phyloP scores from a whole-genome alignment of 1,140 invertebrate genomes.

The Drosophila mauritiana region DNA sequence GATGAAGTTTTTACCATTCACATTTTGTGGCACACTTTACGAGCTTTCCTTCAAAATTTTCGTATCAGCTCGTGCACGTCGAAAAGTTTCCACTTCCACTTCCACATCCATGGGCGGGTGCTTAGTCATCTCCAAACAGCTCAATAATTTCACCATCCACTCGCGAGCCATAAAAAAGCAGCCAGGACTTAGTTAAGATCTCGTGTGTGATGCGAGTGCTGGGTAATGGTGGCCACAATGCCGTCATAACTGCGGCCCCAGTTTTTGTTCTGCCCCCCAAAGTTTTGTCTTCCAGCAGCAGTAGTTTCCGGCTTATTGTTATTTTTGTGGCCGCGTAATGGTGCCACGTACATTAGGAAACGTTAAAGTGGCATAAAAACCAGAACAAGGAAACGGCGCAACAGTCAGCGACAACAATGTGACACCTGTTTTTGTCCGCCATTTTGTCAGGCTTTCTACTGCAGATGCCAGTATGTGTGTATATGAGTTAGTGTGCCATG shows the following conservation, averaged over 20 bases:
- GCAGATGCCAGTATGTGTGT: slow-evolving; percentile 9
- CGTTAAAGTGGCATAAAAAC: slow-evolving; percentile 79
- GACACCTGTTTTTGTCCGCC: slow-evolving; percentile 73
- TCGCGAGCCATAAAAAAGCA: slow-evolving; percentile 33
- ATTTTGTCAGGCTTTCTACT: slow-evolving; percentile 41
- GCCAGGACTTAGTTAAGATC: slow-evolving; percentile 54
- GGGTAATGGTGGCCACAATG: slow-evolving; percentile 41
- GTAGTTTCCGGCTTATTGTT: slow-evolving; percentile 32
- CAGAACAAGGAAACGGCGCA: slow-evolving; percentile 45
- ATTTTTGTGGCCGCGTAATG: slow-evolving; percentile 62
- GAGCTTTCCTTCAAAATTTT: slow-evolving; percentile 13
- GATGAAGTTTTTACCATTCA: slow-evolving; percentile 14
- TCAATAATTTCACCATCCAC: slow-evolving; percentile 59
- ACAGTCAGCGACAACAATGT: slow-evolving; percentile 76
- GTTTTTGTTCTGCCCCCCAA: slow-evolving; percentile 15
- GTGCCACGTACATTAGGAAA: slow-evolving; percentile 78
- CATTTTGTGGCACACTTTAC: slow-evolving; percentile 26
- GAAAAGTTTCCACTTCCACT: slow-evolving; percentile 37
- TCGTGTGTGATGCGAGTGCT: slow-evolving; percentile 55
- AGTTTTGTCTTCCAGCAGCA: slow-evolving; percentile 47
- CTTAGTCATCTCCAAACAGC: slow-evolving; percentile 60
- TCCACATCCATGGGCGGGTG: slow-evolving; percentile 4
- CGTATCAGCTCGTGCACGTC: slow-evolving; percentile 16
- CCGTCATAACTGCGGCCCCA: slow-evolving; percentile 58
- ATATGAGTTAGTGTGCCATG: slow-evolving; percentile 63